Evolutionary conservation across 2,113 vertebrate genomes (phyloP).

Genomic region (Capra hircus): DNA sequence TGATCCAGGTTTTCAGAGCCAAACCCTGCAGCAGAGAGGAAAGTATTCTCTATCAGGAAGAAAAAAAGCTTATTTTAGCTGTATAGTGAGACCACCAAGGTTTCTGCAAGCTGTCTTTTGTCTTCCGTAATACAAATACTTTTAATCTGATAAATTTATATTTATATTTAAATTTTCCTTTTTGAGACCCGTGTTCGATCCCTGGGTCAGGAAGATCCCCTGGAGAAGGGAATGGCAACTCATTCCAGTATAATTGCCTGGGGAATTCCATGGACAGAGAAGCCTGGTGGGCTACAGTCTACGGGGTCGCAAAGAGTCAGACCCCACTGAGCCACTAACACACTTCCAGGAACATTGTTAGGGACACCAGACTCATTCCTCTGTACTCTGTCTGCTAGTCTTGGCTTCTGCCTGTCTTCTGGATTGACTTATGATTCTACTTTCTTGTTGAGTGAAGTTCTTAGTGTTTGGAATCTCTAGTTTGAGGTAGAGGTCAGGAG

Average conservation of each 20-base stretch:
- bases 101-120: conserved; percentile 24
- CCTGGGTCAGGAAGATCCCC: neutral
- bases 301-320: neutral
- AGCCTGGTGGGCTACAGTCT: neutral
- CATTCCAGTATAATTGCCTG: neutral
- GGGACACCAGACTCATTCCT: neutral
- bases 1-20: conserved; percentile 26
- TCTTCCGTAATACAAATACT: neutral
- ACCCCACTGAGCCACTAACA: neutral
- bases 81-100: neutral
- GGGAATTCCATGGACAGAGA: neutral
- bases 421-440: neutral
- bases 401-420: neutral
- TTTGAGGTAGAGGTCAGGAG: conserved; percentile 47
- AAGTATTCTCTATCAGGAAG: neutral
- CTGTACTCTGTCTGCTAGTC: neutral
- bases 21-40: neutral
- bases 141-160: conserved; percentile 19
- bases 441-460: conserved; percentile 8
- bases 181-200: neutral
- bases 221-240: neutral
- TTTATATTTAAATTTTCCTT: neutral
- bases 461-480: neutral
- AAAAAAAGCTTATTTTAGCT: conserved; percentile 15
- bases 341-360: neutral